Conservation (phyloP, 2,888 invertebrate species). For the Molanna angustata region DNA sequence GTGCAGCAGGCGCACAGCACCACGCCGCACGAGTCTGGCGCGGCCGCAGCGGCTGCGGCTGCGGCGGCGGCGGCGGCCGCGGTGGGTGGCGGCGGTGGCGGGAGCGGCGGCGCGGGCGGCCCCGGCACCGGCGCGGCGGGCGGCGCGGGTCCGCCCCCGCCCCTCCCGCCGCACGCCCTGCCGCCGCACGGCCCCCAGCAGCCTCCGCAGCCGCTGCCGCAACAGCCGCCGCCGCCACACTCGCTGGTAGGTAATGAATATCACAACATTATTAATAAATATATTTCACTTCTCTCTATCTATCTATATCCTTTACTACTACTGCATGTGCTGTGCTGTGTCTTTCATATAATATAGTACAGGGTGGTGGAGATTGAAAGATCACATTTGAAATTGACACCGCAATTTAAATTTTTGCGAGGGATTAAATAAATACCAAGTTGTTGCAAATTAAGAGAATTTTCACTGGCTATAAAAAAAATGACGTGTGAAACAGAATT, state of each 20-base stretch:
- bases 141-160: conserved; percentile 38
- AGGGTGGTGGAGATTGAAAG: too few species aligned
- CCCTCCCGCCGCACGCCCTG: conserved; percentile 28
- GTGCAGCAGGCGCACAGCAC: conserved; percentile 88
- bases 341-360: too few species aligned
- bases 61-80: conserved; percentile 42
- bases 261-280: too few species aligned
- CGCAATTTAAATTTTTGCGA: too few species aligned
- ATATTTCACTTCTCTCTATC: too few species aligned
- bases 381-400: too few species aligned
- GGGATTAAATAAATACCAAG: too few species aligned
- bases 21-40: conserved; percentile 73
- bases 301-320: too few species aligned
- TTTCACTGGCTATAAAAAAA: too few species aligned
- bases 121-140: conserved; percentile 47
- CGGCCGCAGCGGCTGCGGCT: conserved; percentile 44
- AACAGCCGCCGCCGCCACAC: conserved; percentile 28
- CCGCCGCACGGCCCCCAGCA: conserved; percentile 30
- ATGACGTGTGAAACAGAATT: too few species aligned
- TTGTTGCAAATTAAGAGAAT: too few species aligned
- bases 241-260: conserved; percentile 43
- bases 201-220: conserved; percentile 25
- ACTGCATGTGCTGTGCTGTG: too few species aligned
- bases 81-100: conserved; percentile 56
- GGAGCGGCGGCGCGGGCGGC: conserved; percentile 73